Evolutionary conservation across 2,797 vertebrate species (phyloP).

Genomic region (Scleropages formosus): DNA sequence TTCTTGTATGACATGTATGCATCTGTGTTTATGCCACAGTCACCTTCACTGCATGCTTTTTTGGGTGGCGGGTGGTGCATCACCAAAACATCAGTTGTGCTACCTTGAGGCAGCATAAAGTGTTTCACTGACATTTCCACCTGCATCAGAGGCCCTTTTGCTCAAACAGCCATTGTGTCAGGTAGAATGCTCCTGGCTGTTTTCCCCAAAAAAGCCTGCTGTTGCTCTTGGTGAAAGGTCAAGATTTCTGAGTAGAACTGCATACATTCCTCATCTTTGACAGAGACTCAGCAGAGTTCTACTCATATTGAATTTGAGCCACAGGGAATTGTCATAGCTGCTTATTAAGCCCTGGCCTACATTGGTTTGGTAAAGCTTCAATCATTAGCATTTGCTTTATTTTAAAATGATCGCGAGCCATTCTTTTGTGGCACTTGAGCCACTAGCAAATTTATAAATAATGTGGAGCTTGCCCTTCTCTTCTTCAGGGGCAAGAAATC

Average conservation of each 20-base stretch:
- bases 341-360: slow-evolving; percentile 16
- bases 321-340: slow-evolving; percentile 6
- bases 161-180: background rate
- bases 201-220: background rate
- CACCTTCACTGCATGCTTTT: background rate
- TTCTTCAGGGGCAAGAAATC: background rate
- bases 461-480: slow-evolving; percentile 10
- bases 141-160: background rate
- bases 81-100: background rate
- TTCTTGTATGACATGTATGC: too few relatives aligned
- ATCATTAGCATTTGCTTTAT: slow-evolving; percentile 27
- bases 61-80: background rate
- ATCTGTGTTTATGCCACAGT: background rate
- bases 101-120: background rate
- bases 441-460: slow-evolving; percentile 23
- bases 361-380: slow-evolving; percentile 18
- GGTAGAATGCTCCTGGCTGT: background rate
- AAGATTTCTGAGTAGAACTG: slow-evolving; percentile 20
- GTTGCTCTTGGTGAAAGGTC: slow-evolving; percentile 15
- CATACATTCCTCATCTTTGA: slow-evolving; percentile 17
- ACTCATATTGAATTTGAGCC: slow-evolving; percentile 19
- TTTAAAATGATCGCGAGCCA: background rate
- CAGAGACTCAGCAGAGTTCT: slow-evolving; percentile 10
- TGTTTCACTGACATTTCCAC: background rate
- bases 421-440: slow-evolving; percentile 15